Evolutionary conservation across 1,140 invertebrate genomes (phyloP), one percentile per base, ranked within the genome.

Genomic region (Rhagoletis pomonella): DNA sequence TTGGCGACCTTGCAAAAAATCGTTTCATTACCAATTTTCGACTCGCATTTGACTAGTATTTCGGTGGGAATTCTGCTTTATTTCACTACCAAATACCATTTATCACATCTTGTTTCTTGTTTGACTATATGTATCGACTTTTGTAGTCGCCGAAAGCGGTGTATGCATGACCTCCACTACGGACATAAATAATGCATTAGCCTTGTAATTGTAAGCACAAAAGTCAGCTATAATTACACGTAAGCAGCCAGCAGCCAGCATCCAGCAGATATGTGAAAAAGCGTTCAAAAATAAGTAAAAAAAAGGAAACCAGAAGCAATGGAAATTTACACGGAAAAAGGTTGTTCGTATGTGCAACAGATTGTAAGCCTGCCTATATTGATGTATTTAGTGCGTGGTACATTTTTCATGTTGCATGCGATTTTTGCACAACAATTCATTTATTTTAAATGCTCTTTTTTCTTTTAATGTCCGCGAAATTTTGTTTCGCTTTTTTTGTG

Each of bases 111-210:
- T 55, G 50, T 55, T 5, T 10, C 50, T 55, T 55, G 50, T 29
- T 55, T 55, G 1, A 29, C 29, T 29, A 29, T 2, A 55, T 7
- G 3, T 2, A 55, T 55, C 50, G 9, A 7, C 10, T 55, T 55
- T 55, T 55, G 50, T 55, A 10, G 50, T 10, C 50, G 10, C 50
- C 50, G 10, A 10, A 3, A 55, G 50, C 50, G 50, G 0, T 62
- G 4, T 62, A 62, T 62, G 73, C 50, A 4, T 29, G 7, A n/a
- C 47, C 73, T 81, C 47, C 17, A 10, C 29, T 44, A 81, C 12
- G 47, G 47, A 81, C 47, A 58, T 81, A 81, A 81, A 58, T 58
- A 81, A 81, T 81, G 73, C 19, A 81, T 81, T 81, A 81, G 47
- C 47, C 50, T 81, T 58, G 73, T 12, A 58, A 58, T 55, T 77